phyloP scores from a whole-genome alignment of 2,888 invertebrate genomes.

The Subacronicta megacephala region DNA sequence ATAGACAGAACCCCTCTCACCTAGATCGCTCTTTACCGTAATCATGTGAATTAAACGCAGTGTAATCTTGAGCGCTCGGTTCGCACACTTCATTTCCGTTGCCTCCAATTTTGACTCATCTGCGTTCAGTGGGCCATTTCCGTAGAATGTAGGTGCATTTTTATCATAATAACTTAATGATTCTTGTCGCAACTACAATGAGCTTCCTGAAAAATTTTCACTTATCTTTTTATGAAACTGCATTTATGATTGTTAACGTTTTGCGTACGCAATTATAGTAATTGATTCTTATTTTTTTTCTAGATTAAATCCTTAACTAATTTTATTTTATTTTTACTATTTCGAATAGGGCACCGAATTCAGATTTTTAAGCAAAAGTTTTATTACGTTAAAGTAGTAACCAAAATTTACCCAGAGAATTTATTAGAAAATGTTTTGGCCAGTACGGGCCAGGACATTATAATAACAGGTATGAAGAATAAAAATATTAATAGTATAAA shows the following conservation, averaged over 20 bases:
- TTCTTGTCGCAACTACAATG: neutral
- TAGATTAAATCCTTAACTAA: too few species aligned
- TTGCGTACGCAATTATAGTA: neutral
- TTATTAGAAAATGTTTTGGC: too few species aligned
- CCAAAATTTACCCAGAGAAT: too few species aligned
- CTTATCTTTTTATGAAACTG: neutral
- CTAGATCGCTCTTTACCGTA: constrained; percentile 10
- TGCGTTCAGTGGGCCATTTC: constrained; percentile 41
- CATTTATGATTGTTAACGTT: neutral
- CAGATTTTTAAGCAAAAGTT: too few species aligned
- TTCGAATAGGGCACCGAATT: too few species aligned
- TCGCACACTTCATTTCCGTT: constrained; percentile 56
- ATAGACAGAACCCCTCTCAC: constrained; percentile 18
- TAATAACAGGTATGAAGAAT: too few species aligned
- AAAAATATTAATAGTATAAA: too few species aligned
- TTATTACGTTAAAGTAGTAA: too few species aligned
- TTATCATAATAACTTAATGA: neutral
- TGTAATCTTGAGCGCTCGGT: constrained; percentile 35
- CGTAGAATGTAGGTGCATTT: constrained; percentile 23
- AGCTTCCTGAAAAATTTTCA: constrained; percentile 2
- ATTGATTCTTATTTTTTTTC: too few species aligned
- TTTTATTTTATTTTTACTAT: too few species aligned
- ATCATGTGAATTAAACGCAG: constrained; percentile 29
- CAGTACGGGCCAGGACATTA: too few species aligned
- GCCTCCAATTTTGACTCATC: constrained; percentile 29